A percentile compares a stretch with the other conserved stretches of the same genome.
These are phyloP conservation scores for Falco rusticolus DNA, from an alignment of 2,797 vertebrate species.

Conservation along the genomic window DNA sequence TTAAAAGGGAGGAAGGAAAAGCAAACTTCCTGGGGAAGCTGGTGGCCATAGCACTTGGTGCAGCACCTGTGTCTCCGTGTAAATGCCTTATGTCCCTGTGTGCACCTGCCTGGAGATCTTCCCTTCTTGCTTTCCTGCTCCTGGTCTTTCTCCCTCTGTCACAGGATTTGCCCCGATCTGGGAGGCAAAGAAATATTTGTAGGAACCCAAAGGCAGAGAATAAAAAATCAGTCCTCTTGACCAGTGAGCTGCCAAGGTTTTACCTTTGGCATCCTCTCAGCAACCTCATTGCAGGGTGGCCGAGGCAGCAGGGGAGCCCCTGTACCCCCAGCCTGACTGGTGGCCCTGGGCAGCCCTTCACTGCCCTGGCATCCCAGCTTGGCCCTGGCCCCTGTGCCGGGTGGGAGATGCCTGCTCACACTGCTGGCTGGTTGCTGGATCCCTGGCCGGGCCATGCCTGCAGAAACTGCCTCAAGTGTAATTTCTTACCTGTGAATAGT, in stretches of 20 bases:
- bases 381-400: fast-evolving
- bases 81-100: fast-evolving
- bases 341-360: background rate
- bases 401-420: background rate
- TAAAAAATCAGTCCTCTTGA: background rate
- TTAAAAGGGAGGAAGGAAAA: background rate
- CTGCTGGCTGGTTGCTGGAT: fast-evolving
- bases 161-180: fast-evolving
- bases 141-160: background rate
- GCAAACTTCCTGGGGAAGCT: background rate
- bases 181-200: background rate
- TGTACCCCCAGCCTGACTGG: fast-evolving
- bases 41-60: fast-evolving
- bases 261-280: background rate
- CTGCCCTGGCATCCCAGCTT: background rate
- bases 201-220: background rate
- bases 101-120: background rate
- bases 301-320: fast-evolving
- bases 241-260: background rate
- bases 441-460: background rate
- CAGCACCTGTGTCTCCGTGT: background rate
- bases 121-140: background rate
- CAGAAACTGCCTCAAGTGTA: background rate
- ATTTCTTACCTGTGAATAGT: background rate
- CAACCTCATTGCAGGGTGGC: background rate